Percentiles rank a stretch among this genome's conserved stretches.
Evolutionary conservation across 2,888 invertebrate species (phyloP).

Genomic region (Atrina japonica): DNA sequence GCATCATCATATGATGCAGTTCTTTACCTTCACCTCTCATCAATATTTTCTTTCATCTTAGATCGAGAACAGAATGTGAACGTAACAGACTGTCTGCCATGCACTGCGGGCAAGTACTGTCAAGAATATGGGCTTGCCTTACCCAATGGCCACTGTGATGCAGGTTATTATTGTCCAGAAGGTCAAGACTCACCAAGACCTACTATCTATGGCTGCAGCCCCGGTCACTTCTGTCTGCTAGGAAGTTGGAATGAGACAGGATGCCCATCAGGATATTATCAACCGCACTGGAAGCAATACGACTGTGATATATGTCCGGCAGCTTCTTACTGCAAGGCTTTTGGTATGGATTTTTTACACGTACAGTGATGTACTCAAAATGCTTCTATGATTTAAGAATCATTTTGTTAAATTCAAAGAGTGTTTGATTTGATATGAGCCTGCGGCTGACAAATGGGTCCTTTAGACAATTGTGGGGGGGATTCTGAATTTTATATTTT

Average conservation of each 20-base stretch:
- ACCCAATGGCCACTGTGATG: conserved; percentile 71
- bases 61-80: conserved; percentile 68
- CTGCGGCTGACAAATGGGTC: too few species aligned
- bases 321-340: conserved; percentile 75
- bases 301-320: conserved; percentile 75
- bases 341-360: conserved; percentile 69
- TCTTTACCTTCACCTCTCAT: too few species aligned
- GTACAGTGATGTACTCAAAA: too few species aligned
- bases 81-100: conserved; percentile 71
- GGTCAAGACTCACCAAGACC: conserved; percentile 72
- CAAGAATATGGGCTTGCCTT: conserved; percentile 67
- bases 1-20: background rate
- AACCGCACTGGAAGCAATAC: conserved; percentile 72
- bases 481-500: background rate
- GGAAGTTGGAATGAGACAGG: conserved; percentile 78
- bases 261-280: conserved; percentile 78
- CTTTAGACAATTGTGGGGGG: background rate
- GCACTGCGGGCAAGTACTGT: conserved; percentile 76
- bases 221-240: conserved; percentile 77
- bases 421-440: too few species aligned
- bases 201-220: conserved; percentile 70
- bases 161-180: conserved; percentile 78
- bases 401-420: too few species aligned
- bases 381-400: too few species aligned
- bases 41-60: too few species aligned